Conservation (phyloP, 2,113 vertebrate genomes). For the Leucopsar rothschildi region DNA sequence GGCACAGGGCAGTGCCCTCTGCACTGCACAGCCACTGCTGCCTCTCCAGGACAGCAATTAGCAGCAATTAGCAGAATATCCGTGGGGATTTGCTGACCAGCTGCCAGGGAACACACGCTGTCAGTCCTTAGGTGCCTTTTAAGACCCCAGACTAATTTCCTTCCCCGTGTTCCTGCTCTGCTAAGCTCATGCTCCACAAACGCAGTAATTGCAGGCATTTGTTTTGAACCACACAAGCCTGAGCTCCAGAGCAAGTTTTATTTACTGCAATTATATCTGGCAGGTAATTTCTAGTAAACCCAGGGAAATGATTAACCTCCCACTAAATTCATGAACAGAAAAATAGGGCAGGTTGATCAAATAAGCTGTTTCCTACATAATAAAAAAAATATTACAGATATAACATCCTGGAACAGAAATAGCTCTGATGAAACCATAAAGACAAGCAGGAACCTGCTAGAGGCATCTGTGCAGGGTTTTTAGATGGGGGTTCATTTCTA, state of each 20-base stretch:
- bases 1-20: background rate
- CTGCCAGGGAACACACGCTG: background rate
- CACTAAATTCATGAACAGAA: slow-evolving; percentile 1
- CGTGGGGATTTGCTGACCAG: background rate
- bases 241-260: slow-evolving; percentile 32
- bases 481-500: background rate
- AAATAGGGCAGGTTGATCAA: slow-evolving; percentile 51
- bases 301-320: slow-evolving; percentile 26
- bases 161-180: background rate
- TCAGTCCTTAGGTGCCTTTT: background rate
- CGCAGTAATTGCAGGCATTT: slow-evolving; percentile 22
- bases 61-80: background rate
- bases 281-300: slow-evolving; percentile 49
- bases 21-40: background rate
- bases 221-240: background rate
- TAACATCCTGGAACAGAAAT: slow-evolving; percentile 24
- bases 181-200: background rate
- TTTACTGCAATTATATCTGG: slow-evolving; percentile 55
- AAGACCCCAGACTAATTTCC: background rate
- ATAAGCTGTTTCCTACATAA: slow-evolving; percentile 29
- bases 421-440: background rate
- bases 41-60: background rate
- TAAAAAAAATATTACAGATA: background rate
- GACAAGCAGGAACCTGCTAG: background rate
- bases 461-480: background rate